A percentile compares a stretch with the other conserved stretches of the same genome.
Conservation (phyloP, 2,888 invertebrate genomes). For the Spodoptera exigua region DNA sequence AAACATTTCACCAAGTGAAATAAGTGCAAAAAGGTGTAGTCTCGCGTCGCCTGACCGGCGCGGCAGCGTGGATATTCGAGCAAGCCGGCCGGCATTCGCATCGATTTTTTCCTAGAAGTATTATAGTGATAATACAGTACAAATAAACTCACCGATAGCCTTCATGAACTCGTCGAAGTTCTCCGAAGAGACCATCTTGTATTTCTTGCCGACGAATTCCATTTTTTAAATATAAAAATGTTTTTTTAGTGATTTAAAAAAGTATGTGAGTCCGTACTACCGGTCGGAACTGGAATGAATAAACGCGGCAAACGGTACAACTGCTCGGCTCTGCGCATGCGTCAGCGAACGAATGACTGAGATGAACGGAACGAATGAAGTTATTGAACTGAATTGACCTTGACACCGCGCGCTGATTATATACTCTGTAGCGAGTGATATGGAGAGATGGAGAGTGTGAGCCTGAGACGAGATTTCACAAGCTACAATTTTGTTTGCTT, state of each 20-base stretch:
- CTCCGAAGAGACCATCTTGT: conserved; percentile 93
- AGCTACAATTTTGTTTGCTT: conserved; percentile 46
- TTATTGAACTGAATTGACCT: conserved; percentile 59
- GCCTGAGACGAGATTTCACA: conserved; percentile 9
- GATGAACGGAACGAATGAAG: conserved; percentile 62
- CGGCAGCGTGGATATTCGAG: conserved; percentile 14
- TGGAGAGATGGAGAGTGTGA: conserved; percentile 35
- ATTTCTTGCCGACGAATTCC: conserved; percentile 92
- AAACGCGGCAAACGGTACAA: conserved; percentile 58
- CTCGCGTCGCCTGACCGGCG: conserved; percentile 11
- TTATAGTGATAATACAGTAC: conserved; percentile 52
- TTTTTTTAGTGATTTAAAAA: conserved; percentile 50
- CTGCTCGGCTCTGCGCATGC: conserved; percentile 58
- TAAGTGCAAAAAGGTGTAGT: conserved; percentile 48
- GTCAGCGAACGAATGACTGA: conserved; percentile 62
- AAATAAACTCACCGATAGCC: conserved; percentile 92
- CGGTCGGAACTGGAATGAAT: conserved; percentile 79
- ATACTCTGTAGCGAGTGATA: conserved; percentile 45
- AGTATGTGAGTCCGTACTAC: conserved; percentile 61
- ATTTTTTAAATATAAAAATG: conserved; percentile 71
- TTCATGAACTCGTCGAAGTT: conserved; percentile 98
- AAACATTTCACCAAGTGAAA: conserved; percentile 29
- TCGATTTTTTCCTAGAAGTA: conserved; percentile 56
- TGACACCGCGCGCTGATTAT: conserved; percentile 50
- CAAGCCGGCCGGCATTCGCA: conserved; percentile 76